Evolutionary conservation across 2,797 vertebrate genomes (phyloP).

Genomic region (Lithobates sylvaticus): DNA sequence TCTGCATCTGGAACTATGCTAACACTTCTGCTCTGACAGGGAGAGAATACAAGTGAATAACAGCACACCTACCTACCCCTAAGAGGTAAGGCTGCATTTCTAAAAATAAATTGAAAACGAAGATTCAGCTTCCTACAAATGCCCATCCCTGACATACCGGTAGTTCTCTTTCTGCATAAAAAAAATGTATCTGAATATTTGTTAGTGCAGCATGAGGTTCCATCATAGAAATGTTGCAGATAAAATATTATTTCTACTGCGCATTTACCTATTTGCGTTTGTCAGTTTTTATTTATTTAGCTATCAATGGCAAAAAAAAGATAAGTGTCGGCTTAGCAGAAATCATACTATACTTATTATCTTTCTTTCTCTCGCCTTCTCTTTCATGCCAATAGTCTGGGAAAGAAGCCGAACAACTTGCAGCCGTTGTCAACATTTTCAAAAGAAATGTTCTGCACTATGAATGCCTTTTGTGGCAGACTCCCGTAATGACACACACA

Average conservation of each 20-base stretch:
- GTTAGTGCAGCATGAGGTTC: too few species aligned
- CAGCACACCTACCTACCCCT: too few species aligned
- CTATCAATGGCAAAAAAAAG: not conserved
- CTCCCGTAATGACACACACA: slow-evolving; percentile 22
- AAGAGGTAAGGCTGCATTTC: too few species aligned
- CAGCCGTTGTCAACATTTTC: slow-evolving; percentile 14
- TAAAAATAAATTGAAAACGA: too few species aligned
- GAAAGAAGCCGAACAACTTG: slow-evolving; percentile 11
- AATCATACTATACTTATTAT: not conserved
- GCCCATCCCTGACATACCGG: too few species aligned
- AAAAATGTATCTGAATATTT: too few species aligned
- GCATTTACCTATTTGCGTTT: not conserved
- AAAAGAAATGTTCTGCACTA: not conserved
- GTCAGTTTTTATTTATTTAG: slow-evolving; percentile 9
- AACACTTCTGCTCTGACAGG: too few species aligned
- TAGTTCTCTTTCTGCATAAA: too few species aligned
- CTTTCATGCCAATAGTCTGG: not conserved
- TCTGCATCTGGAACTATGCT: too few species aligned
- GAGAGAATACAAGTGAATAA: too few species aligned
- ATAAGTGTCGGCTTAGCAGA: not conserved
- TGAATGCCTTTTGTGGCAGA: slow-evolving; percentile 6
- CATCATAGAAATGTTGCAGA: too few species aligned
- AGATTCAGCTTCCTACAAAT: too few species aligned
- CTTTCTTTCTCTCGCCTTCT: not conserved
- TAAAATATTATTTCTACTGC: not conserved